Evolutionary conservation across 2,113 vertebrate genomes (phyloP), one percentile per base, ranked within the genome.

Genomic region (Archilochus colubris): DNA sequence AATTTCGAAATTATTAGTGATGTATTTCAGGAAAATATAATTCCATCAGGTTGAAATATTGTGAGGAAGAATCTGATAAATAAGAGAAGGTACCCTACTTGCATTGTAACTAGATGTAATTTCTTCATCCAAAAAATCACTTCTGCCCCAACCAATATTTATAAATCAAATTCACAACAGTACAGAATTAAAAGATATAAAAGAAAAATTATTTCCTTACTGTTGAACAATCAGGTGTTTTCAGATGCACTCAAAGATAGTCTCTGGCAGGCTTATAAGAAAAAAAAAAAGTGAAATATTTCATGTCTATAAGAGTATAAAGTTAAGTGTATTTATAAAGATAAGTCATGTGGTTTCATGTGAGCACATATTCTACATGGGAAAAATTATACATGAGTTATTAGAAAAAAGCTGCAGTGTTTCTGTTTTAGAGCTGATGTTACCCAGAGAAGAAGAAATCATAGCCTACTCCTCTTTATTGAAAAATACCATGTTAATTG

Each of bases 1-100:
- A 66, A 57, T 54, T 75, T 96, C 36, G 30, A 89, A 89, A 84
- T 79, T 89, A 79, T 95, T 93, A 91, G 50, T 54, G 36, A 76
- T 88, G 69, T 24, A 85, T 64, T 89, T 36, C 14, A 73, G 66
- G 66, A 82, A 94, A 91, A 82, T 88, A 68, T 22, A 89, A 89
- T 92, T 55, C 19, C 15, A 76, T 92, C 48, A 51, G 79, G 87
- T 50, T 76, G 81, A 89, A 68, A 61, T 76, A 75, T 25, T 54
- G 5, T 66, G 11, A 36, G 76, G 74, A 85, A 85, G 31, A 89
- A 61, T 89, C 62, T 74, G 78, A 89, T 84, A 90, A 93, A 81
- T 95, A 93, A 94, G 82, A 92, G 78, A 91, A 88, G 25, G 55
- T 82, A 59, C 25, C 8, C n/a, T 77, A 28, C 38, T 83, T 94